phyloP scores from a whole-genome alignment of 2,113 vertebrate species.

The Sinosuthora webbiana region DNA sequence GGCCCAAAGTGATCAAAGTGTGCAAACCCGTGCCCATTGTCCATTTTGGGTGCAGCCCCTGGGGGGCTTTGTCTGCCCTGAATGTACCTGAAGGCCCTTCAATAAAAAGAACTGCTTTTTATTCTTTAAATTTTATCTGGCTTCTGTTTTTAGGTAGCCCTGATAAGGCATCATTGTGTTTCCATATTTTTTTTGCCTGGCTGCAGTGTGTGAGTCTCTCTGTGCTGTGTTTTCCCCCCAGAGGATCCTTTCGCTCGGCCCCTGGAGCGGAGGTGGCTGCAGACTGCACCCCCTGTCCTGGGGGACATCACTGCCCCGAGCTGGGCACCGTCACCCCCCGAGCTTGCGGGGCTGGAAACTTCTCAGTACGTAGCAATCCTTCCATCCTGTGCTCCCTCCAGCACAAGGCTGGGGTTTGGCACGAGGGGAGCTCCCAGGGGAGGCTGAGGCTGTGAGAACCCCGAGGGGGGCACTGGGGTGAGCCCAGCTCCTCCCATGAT shows the following conservation, averaged over 20 bases:
- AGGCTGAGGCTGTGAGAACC: not conserved
- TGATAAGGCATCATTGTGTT: not conserved
- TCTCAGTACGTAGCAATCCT: conserved; percentile 79
- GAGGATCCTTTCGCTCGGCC: conserved; percentile 76
- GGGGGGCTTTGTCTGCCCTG: not conserved
- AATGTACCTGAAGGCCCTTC: not conserved
- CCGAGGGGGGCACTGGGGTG: not conserved
- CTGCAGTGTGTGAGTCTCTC: not conserved
- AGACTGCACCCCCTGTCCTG: conserved; percentile 81
- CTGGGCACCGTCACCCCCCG: conserved; percentile 78
- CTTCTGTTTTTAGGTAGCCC: not conserved
- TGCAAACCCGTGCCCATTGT: not conserved
- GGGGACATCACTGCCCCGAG: conserved; percentile 83
- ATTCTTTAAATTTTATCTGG: accelerated
- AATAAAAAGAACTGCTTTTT: not conserved
- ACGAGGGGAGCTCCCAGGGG: not conserved
- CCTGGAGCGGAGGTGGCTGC: conserved; percentile 69
- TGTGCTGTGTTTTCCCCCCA: conserved; percentile 33
- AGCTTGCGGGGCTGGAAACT: conserved; percentile 82
- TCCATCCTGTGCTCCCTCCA: not conserved
- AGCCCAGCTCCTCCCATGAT: not conserved
- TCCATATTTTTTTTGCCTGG: not conserved
- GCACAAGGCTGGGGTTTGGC: not conserved
- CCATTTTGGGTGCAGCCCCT: not conserved
- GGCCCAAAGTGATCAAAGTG: not conserved